A percentile compares a stretch with the other conserved stretches of the same genome.
phyloP scores from a whole-genome alignment of 2,113 vertebrate genomes.

The Mellivora capensis region DNA sequence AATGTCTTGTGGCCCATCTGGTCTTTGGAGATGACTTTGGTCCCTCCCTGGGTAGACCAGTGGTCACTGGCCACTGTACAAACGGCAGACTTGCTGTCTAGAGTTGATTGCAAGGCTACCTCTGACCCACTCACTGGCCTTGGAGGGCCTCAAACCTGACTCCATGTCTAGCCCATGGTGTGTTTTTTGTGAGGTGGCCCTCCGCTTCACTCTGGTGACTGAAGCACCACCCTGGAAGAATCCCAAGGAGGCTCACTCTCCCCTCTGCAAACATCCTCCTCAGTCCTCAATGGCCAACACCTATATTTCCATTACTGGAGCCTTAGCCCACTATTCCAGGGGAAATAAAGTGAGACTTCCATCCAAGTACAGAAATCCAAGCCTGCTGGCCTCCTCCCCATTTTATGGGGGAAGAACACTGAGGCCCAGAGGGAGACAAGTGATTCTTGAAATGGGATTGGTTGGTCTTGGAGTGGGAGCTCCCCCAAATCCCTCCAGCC shows the following conservation, averaged over 20 bases:
- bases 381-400: background rate
- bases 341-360: background rate
- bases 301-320: background rate
- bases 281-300: background rate
- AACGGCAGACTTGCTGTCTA: background rate
- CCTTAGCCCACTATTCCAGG: background rate
- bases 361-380: background rate
- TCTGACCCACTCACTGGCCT: background rate
- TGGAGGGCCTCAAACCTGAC: background rate
- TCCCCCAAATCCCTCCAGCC: accelerated
- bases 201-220: background rate
- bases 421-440: background rate
- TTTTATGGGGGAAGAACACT: background rate
- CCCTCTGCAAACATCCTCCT: background rate
- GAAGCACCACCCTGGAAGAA: background rate
- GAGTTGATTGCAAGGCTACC: background rate
- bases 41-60: background rate
- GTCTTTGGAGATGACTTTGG: background rate
- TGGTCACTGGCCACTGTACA: background rate
- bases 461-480: background rate
- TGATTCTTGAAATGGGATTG: background rate
- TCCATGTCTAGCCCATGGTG: background rate
- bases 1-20: background rate
- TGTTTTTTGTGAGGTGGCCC: background rate
- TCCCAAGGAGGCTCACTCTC: background rate